These are phyloP conservation scores for Enteromius afrohamiltoni DNA, from an alignment of 2,797 vertebrate genomes.

Conservation along the genomic window DNA sequence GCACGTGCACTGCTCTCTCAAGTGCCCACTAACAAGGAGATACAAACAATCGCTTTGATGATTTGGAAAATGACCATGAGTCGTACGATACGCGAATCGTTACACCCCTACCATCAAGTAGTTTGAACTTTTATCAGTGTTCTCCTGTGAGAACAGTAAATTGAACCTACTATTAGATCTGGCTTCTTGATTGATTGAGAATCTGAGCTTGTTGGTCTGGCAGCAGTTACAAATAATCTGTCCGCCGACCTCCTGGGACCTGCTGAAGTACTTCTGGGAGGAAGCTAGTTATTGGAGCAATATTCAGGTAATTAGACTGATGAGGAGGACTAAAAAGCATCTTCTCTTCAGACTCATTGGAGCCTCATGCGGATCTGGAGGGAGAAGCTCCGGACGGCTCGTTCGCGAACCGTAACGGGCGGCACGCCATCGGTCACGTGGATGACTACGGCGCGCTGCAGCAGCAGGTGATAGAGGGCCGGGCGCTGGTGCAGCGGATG, in stretches of 20 bases:
- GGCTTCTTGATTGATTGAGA: neutral
- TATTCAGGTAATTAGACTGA: neutral
- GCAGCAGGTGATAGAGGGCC: slow-evolving; percentile 86
- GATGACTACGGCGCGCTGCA: slow-evolving; percentile 87
- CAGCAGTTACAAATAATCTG: neutral
- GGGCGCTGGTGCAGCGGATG: slow-evolving; percentile 81
- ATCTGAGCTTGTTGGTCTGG: neutral
- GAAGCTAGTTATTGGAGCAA: neutral
- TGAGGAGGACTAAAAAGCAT: neutral
- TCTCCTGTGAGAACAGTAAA: neutral
- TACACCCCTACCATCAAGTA: too few species aligned
- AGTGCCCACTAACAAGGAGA: too few species aligned
- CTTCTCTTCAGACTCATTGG: slow-evolving; percentile 68
- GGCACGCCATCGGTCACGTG: slow-evolving; percentile 81
- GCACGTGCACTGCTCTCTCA: too few species aligned
- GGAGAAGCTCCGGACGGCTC: slow-evolving; percentile 75
- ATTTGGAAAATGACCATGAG: too few species aligned
- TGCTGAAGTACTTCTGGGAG: neutral
- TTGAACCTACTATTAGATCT: neutral
- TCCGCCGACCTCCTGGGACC: neutral
- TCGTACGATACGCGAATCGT: too few species aligned
- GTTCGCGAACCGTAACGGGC: slow-evolving; percentile 80
- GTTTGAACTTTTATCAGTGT: neutral
- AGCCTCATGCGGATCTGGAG: slow-evolving; percentile 79
- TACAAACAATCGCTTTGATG: too few species aligned